phyloP scores from a whole-genome alignment of 1,140 invertebrate genomes.

The Trichoplusia ni region DNA sequence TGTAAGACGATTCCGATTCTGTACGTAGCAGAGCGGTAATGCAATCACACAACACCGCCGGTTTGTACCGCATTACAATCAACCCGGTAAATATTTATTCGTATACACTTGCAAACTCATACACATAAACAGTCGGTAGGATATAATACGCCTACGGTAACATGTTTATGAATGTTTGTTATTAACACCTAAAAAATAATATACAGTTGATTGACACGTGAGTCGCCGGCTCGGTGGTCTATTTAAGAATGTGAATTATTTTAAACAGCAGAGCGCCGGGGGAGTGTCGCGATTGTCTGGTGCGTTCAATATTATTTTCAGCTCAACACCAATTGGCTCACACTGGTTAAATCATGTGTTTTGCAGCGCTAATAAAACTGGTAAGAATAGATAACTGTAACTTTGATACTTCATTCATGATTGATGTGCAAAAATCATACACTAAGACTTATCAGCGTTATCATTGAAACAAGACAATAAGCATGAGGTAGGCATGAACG shows the following conservation, averaged over 20 bases:
- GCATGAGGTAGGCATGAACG: too few relatives aligned
- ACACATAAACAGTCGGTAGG: too few relatives aligned
- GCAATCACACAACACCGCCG: constrained; percentile 1
- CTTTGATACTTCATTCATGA: too few relatives aligned
- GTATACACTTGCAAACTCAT: not conserved
- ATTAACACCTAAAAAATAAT: too few relatives aligned
- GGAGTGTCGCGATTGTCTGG: constrained; percentile 21
- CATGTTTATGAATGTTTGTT: too few relatives aligned
- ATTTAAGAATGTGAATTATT: constrained; percentile 32
- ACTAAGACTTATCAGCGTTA: too few relatives aligned
- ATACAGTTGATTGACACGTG: too few relatives aligned
- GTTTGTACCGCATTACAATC: constrained; percentile 18
- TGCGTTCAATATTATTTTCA: constrained; percentile 66
- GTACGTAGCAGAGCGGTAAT: constrained; percentile 23
- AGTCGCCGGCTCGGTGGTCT: constrained; percentile 12
- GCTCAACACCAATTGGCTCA: constrained; percentile 56
- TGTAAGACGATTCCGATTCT: constrained; percentile 40
- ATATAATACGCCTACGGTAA: too few relatives aligned
- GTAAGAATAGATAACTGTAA: too few relatives aligned
- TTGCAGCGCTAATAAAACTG: too few relatives aligned
- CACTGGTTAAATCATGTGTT: constrained; percentile 12
- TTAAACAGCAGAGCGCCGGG: constrained; percentile 7
- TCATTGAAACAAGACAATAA: too few relatives aligned
- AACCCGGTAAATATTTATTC: not conserved
- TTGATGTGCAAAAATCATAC: too few relatives aligned